Conservation (phyloP, 2,888 invertebrate genomes). For the Nomada ruficornis region DNA sequence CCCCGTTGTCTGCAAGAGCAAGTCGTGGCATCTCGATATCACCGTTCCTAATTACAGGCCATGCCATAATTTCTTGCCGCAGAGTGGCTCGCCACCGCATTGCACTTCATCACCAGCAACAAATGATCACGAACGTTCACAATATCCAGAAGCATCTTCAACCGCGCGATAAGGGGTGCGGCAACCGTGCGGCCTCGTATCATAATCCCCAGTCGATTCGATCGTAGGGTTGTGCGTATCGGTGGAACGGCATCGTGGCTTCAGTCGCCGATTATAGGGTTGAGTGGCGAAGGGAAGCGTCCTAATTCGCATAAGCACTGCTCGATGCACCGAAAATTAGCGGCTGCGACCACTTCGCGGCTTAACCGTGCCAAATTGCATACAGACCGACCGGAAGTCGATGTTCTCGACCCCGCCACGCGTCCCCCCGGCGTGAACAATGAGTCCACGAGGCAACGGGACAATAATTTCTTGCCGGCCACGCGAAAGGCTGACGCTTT, state of each 20-base stretch:
- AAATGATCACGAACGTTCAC: background rate
- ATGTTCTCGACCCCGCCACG: background rate
- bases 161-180: background rate
- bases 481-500: constrained; percentile 48
- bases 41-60: background rate
- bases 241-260: constrained; percentile 3
- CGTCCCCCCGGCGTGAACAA: constrained; percentile 34
- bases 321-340: constrained; percentile 51
- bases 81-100: background rate
- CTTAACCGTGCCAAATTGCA: constrained; percentile 15
- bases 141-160: background rate
- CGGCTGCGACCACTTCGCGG: constrained; percentile 1
- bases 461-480: constrained; percentile 37
- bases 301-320: constrained; percentile 45
- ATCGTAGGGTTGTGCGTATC: constrained; percentile 5
- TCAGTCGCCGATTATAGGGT: constrained; percentile 36
- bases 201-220: constrained; percentile 28
- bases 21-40: background rate
- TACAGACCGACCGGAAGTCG: constrained; percentile 38
- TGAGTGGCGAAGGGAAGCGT: constrained; percentile 40
- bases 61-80: background rate
- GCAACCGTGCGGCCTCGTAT: background rate
- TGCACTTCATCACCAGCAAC: background rate
- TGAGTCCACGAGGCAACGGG: constrained; percentile 16
- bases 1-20: background rate